Evolutionary conservation across 2,888 invertebrate species (phyloP).

Genomic region (Criorhina ranunculi): DNA sequence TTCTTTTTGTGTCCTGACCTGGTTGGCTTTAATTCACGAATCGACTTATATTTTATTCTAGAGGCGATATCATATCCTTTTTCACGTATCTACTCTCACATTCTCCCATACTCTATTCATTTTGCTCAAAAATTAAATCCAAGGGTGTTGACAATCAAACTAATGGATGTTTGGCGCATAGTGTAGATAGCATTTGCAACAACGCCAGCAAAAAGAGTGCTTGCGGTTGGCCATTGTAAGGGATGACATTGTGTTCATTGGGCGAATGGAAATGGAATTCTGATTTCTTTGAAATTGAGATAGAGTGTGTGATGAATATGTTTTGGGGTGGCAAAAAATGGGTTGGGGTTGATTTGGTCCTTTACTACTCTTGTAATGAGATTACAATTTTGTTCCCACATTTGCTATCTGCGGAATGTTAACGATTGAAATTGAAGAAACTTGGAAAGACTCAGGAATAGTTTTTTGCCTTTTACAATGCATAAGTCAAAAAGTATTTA

Average conservation of each 20-base stretch:
- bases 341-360: background rate
- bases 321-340: background rate
- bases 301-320: constrained; percentile 25
- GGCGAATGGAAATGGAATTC: constrained; percentile 24
- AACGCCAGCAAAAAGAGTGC: constrained; percentile 39
- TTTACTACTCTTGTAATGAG: constrained; percentile 10
- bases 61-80: constrained; percentile 42
- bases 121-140: constrained; percentile 61
- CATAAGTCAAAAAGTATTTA: too few species aligned
- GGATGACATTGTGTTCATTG: constrained; percentile 21
- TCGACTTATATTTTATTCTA: constrained; percentile 53
- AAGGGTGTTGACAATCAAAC: constrained; percentile 75
- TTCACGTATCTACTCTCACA: constrained; percentile 38
- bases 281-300: constrained; percentile 46
- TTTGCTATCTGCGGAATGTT: background rate
- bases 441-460: background rate
- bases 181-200: constrained; percentile 48
- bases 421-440: constrained; percentile 22
- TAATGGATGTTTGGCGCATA: constrained; percentile 73
- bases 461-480: too few species aligned
- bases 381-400: constrained; percentile 1
- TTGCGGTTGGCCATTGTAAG: constrained; percentile 58
- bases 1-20: constrained; percentile 57
- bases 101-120: constrained; percentile 36
- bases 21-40: constrained; percentile 66